Evolutionary conservation across 2,113 vertebrate genomes (phyloP).

Genomic region (Dolichotis patagonum): DNA sequence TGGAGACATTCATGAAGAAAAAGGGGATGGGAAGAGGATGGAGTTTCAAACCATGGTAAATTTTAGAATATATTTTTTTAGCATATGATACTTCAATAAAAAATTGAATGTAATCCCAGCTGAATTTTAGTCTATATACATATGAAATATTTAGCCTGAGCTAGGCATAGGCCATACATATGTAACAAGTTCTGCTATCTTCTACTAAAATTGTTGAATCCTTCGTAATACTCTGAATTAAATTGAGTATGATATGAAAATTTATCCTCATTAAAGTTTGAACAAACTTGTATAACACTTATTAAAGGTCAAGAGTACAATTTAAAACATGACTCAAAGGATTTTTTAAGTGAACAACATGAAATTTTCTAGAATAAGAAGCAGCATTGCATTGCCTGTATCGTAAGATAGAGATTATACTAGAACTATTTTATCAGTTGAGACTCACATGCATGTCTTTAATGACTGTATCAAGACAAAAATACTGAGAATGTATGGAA

Average conservation of each 20-base stretch:
- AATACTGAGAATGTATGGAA: not conserved
- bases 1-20: constrained; percentile 64
- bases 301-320: constrained; percentile 71
- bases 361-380: constrained; percentile 53
- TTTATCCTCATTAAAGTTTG: constrained; percentile 78
- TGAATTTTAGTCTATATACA: constrained; percentile 82
- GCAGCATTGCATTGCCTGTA: not conserved
- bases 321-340: constrained; percentile 68
- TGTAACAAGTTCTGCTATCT: constrained; percentile 82
- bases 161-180: constrained; percentile 84
- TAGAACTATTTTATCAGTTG: not conserved
- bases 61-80: constrained; percentile 74
- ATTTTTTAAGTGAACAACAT: constrained; percentile 59
- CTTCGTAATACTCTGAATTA: constrained; percentile 82
- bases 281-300: constrained; percentile 71
- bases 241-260: constrained; percentile 83
- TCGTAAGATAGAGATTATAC: constrained; percentile 4
- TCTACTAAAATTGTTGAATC: constrained; percentile 82
- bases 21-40: constrained; percentile 70
- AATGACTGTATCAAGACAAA: not conserved
- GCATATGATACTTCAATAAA: constrained; percentile 77
- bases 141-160: constrained; percentile 80
- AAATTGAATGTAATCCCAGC: constrained; percentile 82
- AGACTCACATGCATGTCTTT: not conserved
- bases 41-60: constrained; percentile 66